These are phyloP conservation scores for Oreochromis niloticus DNA, from an alignment of 2,113 vertebrate species.

Conservation along the genomic window DNA sequence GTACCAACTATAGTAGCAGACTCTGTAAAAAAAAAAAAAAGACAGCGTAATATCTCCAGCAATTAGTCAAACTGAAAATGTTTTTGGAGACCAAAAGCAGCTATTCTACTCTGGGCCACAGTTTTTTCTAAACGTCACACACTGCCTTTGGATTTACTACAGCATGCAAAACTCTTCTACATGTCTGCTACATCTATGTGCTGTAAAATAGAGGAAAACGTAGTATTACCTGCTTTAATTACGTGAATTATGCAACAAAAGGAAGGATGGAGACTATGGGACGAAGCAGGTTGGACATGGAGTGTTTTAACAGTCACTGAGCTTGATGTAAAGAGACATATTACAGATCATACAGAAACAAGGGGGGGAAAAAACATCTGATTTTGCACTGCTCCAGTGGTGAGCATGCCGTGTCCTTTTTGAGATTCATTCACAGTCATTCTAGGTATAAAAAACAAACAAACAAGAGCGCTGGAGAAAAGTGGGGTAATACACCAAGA, in stretches of 20 bases:
- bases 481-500: not conserved
- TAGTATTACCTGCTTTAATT: not conserved
- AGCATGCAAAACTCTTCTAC: not conserved
- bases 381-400: not conserved
- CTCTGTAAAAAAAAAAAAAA: not conserved
- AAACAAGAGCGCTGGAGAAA: not conserved
- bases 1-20: not conserved
- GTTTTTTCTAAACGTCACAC: not conserved
- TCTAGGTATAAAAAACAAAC: rapidly evolving
- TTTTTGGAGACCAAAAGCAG: not conserved
- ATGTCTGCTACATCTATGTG: not conserved
- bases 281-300: rapidly evolving
- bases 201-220: not conserved
- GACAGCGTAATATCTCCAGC: not conserved
- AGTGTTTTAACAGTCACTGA: rapidly evolving
- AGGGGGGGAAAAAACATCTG: rapidly evolving
- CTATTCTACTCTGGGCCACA: not conserved
- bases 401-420: not conserved
- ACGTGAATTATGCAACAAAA: not conserved
- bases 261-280: not conserved
- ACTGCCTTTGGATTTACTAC: not conserved
- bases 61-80: not conserved
- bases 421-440: not conserved
- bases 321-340: not conserved
- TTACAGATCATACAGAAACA: not conserved